Conservation (phyloP, 2,888 invertebrate species). For the Troides aeacus region DNA sequence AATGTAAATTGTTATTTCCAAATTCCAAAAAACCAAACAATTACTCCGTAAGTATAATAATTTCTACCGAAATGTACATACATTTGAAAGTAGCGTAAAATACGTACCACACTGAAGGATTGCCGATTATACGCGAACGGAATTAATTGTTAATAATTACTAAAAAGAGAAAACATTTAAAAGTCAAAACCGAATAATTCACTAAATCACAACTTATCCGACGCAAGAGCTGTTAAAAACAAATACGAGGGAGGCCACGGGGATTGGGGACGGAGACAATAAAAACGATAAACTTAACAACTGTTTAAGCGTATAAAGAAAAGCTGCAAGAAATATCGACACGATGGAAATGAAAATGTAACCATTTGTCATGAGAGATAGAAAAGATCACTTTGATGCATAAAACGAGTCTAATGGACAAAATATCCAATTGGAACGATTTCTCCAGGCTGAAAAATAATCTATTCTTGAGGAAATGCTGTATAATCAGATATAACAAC, state of each 20-base stretch:
- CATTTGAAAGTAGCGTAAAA: too few species aligned
- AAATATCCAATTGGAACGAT: conserved; percentile 5
- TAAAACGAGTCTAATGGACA: conserved; percentile 1
- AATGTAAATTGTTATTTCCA: too few species aligned
- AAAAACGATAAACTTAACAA: not conserved
- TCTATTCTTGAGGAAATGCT: conserved; percentile 15
- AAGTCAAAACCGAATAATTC: not conserved
- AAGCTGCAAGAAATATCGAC: conserved; percentile 6
- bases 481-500: conserved; percentile 11
- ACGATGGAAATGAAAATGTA: conserved; percentile 11
- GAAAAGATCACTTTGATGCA: conserved; percentile 17
- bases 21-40: too few species aligned
- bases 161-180: too few species aligned
- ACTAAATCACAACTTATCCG: not conserved
- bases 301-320: conserved; percentile 9
- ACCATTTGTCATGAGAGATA: conserved; percentile 18
- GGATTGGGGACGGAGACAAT: not conserved
- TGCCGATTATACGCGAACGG: too few species aligned
- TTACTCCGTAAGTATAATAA: too few species aligned
- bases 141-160: too few species aligned
- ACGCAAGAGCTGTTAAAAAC: not conserved
- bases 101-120: too few species aligned
- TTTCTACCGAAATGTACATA: too few species aligned
- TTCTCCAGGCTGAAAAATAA: conserved; percentile 13
- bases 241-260: not conserved